Percentiles rank a stretch among this genome's conserved stretches.
Evolutionary conservation across 2,888 invertebrate genomes (phyloP).

Genomic region (Drosophila rellima): DNA sequence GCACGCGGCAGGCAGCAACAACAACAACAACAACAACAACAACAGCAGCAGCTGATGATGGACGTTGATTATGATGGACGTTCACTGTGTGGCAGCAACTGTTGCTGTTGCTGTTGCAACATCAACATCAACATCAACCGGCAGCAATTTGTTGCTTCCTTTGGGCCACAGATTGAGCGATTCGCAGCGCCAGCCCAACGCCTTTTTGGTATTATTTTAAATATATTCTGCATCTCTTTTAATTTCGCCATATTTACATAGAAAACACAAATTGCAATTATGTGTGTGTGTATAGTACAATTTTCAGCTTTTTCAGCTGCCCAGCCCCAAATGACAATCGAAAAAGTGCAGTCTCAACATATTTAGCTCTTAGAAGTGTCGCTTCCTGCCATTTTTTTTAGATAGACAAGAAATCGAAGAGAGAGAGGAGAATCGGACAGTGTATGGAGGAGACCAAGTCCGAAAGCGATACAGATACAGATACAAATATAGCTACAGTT

Average conservation of each 20-base stretch:
- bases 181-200: slow-evolving; percentile 74
- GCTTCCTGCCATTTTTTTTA: slow-evolving; percentile 60
- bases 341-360: slow-evolving; percentile 49
- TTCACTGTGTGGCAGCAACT: slow-evolving; percentile 45
- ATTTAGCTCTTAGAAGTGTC: slow-evolving; percentile 45
- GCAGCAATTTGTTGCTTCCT: slow-evolving; percentile 66
- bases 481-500: slow-evolving; percentile 28
- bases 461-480: slow-evolving; percentile 28
- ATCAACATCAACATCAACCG: slow-evolving; percentile 16
- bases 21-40: slow-evolving; percentile 41
- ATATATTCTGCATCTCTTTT: slow-evolving; percentile 52
- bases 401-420: background rate
- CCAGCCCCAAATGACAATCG: slow-evolving; percentile 24
- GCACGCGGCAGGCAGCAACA: slow-evolving; percentile 70
- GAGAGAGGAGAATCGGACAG: background rate
- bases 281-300: too few species aligned
- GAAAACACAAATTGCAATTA: slow-evolving; percentile 55
- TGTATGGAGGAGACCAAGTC: slow-evolving; percentile 5
- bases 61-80: slow-evolving; percentile 80
- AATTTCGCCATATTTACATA: slow-evolving; percentile 49
- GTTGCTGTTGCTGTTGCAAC: background rate
- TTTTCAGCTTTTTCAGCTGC: slow-evolving; percentile 43
- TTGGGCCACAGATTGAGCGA: slow-evolving; percentile 73
- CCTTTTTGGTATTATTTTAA: slow-evolving; percentile 79
- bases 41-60: slow-evolving; percentile 69